Conservation (phyloP, 37 sponge, comb jelly and placozoan genomes). For the Ianthella basta region DNA sequence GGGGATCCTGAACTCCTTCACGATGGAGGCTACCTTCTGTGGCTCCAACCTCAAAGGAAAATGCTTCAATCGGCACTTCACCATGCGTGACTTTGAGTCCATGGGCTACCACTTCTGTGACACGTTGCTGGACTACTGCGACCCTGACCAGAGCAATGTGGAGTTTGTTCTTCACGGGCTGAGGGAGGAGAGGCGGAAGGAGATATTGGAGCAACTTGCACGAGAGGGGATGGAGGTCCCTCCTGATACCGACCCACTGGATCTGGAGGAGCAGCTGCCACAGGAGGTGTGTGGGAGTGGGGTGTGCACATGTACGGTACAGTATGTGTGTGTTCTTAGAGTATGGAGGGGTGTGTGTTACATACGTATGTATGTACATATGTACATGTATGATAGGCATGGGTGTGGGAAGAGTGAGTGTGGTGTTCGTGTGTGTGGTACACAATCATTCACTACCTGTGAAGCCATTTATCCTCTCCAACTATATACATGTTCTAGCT, state of each 20-base stretch:
- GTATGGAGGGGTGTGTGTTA: conserved; percentile 40
- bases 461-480: too few species aligned
- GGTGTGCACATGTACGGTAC: too few species aligned
- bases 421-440: too few species aligned
- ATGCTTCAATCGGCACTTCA: conserved; percentile 70
- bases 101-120: conserved; percentile 98
- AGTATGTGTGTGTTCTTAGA: conserved; percentile 8
- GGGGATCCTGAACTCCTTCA: conserved; percentile 95
- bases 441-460: too few species aligned
- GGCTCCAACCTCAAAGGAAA: conserved; percentile 71
- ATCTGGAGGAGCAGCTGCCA: conserved; percentile 18
- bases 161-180: conserved; percentile 48
- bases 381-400: too few species aligned
- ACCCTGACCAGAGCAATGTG: conserved; percentile 89
- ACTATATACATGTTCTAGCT: background rate
- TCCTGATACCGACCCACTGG: conserved; percentile 81
- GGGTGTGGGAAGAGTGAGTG: too few species aligned
- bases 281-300: background rate
- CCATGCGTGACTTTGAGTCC: conserved; percentile 78
- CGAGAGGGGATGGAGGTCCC: conserved; percentile 54
- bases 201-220: conserved; percentile 41
- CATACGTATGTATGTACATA: background rate
- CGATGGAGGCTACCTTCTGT: conserved; percentile 97
- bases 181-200: conserved; percentile 52
- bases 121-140: conserved; percentile 98